phyloP scores from a whole-genome alignment of 1,140 invertebrate genomes.

The Brachionus angularis region DNA sequence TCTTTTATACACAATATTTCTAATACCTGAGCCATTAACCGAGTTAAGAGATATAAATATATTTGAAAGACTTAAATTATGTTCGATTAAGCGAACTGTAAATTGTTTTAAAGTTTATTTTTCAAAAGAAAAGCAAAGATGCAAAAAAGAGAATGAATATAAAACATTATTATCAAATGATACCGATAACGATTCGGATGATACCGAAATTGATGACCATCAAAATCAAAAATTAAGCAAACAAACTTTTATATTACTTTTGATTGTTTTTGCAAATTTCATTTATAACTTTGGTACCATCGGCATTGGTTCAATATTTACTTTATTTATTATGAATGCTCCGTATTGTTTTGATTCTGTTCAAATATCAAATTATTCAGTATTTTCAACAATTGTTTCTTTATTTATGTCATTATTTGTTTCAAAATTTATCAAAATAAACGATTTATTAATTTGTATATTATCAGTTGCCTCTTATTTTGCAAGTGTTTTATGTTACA shows the following conservation, averaged over 20 bases:
- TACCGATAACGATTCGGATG: background rate
- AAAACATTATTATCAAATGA: too few relatives aligned
- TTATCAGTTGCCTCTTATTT: conserved; percentile 8
- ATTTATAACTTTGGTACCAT: conserved; percentile 27
- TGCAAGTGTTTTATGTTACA: conserved; percentile 1
- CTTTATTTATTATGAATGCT: conserved; percentile 32
- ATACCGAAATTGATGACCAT: background rate
- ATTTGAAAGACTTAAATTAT: background rate
- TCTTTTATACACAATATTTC: conserved; percentile 30
- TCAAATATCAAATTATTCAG: conserved; percentile 36
- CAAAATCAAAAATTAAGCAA: conserved; percentile 17
- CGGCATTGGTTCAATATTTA: conserved; percentile 36
- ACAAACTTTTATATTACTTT: conserved; percentile 28
- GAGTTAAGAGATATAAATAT: conserved; percentile 18
- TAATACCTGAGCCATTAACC: conserved; percentile 17
- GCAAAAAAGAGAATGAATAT: background rate
- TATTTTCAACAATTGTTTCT: conserved; percentile 32
- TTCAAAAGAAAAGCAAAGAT: conserved; percentile 1
- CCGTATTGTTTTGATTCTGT: conserved; percentile 37
- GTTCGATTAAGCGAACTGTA: background rate
- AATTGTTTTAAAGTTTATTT: conserved; percentile 40
- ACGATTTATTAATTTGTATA: conserved; percentile 38
- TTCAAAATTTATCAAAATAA: conserved; percentile 24
- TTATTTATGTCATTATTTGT: conserved; percentile 24
- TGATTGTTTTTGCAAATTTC: conserved; percentile 36